Conservation (phyloP, 1,140 invertebrate genomes). For the Gryllus bimaculatus region DNA sequence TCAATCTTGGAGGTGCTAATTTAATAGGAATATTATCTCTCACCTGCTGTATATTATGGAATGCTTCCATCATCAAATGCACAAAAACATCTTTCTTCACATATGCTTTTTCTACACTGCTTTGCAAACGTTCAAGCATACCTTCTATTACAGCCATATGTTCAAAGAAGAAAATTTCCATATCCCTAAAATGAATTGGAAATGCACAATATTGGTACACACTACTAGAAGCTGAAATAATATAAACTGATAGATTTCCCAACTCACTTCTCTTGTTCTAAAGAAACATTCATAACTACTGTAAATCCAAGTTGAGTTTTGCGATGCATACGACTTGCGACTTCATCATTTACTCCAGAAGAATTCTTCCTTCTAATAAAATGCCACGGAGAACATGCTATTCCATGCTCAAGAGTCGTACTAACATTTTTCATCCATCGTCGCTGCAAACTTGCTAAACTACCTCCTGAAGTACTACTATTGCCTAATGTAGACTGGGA, state of each 20-base stretch:
- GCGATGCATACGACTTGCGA: slow-evolving; percentile 27
- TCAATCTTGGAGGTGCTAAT: not conserved
- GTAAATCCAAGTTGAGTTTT: slow-evolving; percentile 45
- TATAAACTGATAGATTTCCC: not conserved
- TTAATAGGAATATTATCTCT: not conserved
- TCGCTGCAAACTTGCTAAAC: slow-evolving; percentile 43
- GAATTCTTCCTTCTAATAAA: slow-evolving; percentile 1
- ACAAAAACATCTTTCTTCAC: slow-evolving; percentile 42
- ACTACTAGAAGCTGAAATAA: not conserved
- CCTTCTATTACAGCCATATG: slow-evolving; percentile 71
- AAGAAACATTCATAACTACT: slow-evolving; percentile 37
- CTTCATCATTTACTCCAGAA: slow-evolving; percentile 24
- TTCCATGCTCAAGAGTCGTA: slow-evolving; percentile 39
- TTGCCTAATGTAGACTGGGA: not conserved
- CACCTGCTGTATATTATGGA: slow-evolving; percentile 31
- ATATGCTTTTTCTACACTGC: slow-evolving; percentile 49
- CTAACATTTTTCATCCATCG: slow-evolving; percentile 43
- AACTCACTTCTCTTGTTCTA: slow-evolving; percentile 8
- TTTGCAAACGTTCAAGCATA: slow-evolving; percentile 60
- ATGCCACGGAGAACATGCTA: not conserved
- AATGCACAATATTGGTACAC: not conserved
- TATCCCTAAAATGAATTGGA: slow-evolving; percentile 38
- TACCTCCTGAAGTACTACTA: slow-evolving; percentile 26
- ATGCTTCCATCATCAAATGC: slow-evolving; percentile 47
- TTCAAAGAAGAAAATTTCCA: slow-evolving; percentile 62